phyloP scores from a whole-genome alignment of 2,113 vertebrate genomes.

The Chamaetylas fuelleborni region DNA sequence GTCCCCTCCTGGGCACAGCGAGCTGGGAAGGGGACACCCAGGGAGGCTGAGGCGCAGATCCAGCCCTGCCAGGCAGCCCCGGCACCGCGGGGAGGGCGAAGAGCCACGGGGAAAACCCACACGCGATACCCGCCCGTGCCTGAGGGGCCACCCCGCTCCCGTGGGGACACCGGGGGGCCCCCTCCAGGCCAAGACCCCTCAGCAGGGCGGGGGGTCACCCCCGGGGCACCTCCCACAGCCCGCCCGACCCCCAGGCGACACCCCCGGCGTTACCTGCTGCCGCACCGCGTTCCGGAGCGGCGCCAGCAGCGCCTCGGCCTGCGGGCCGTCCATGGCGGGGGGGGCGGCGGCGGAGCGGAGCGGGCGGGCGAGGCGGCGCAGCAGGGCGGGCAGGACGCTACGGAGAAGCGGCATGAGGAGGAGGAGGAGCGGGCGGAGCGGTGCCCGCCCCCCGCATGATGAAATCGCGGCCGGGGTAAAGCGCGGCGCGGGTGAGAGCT shows the following conservation, averaged over 20 bases:
- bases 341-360: not conserved
- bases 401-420: not conserved
- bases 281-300: not conserved
- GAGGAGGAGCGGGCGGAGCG: not conserved
- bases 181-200: not conserved
- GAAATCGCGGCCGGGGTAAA: not conserved
- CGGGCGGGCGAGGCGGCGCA: not conserved
- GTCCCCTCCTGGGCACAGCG: not conserved
- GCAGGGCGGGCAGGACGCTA: not conserved
- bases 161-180: not conserved
- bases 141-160: not conserved
- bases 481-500: not conserved
- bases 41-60: not conserved
- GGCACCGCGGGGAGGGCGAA: fast-evolving
- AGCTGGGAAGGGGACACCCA: not conserved
- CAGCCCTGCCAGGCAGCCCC: not conserved
- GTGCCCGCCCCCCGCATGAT: not conserved
- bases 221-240: not conserved
- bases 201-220: not conserved
- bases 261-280: not conserved
- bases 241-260: not conserved
- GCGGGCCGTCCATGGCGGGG: not conserved
- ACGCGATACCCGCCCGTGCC: not conserved
- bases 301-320: not conserved
- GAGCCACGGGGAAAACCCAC: not conserved